These are phyloP conservation scores for Andrena cerasifolii DNA, from an alignment of 1,140 invertebrate genomes.

Conservation along the genomic window DNA sequence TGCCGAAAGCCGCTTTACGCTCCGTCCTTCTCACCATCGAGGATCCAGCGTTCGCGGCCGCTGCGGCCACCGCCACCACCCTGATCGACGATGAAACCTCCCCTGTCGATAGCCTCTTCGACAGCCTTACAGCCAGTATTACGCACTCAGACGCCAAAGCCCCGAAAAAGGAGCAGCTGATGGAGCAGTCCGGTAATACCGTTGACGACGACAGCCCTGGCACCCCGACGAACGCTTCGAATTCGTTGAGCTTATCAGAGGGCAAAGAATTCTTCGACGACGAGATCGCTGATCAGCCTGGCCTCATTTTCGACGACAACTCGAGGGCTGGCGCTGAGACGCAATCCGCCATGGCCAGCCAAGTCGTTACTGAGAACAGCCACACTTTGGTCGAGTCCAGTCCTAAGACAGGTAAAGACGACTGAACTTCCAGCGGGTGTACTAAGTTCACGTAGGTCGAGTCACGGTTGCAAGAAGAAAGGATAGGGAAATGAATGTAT, in stretches of 20 bases:
- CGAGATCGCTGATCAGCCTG: conserved; percentile 95
- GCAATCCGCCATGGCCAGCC: conserved; percentile 72
- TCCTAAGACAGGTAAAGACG: conserved; percentile 74
- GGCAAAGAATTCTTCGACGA: conserved; percentile 91
- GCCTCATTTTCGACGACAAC: conserved; percentile 88
- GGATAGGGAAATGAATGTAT: too few species aligned
- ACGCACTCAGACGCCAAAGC: conserved; percentile 74
- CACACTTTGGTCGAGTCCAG: conserved; percentile 74
- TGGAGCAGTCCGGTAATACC: conserved; percentile 78
- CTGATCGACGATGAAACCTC: conserved; percentile 90
- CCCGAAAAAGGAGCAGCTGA: conserved; percentile 73
- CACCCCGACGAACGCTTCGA: conserved; percentile 90
- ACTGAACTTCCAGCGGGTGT: not conserved
- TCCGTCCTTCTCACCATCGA: conserved; percentile 85
- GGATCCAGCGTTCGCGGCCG: conserved; percentile 89
- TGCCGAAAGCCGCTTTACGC: conserved; percentile 74
- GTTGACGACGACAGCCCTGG: conserved; percentile 85
- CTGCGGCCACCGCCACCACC: conserved; percentile 87
- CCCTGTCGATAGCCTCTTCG: conserved; percentile 89
- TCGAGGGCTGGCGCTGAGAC: conserved; percentile 69
- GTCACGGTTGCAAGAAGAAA: too few species aligned
- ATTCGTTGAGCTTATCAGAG: conserved; percentile 88
- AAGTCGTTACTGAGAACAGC: conserved; percentile 75
- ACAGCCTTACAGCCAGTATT: conserved; percentile 85
- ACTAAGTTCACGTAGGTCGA: not conserved